A percentile compares a stretch with the other conserved stretches of the same genome.
These are phyloP conservation scores for Cyprinodon variegatus DNA, from an alignment of 2,113 vertebrate species.

Conservation along the genomic window DNA sequence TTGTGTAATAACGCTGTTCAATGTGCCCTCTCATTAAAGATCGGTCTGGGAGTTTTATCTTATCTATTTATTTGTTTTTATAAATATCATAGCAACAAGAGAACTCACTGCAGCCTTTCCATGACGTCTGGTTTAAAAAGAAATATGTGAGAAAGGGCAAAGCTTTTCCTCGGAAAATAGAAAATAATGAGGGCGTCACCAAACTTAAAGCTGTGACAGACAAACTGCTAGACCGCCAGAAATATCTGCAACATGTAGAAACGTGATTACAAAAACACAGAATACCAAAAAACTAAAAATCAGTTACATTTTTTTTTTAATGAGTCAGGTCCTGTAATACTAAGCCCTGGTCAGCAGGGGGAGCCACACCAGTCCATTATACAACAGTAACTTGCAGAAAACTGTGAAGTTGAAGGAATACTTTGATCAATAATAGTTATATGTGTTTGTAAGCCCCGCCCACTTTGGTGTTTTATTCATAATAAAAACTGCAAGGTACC, in stretches of 20 bases:
- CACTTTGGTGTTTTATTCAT: too few relatives aligned
- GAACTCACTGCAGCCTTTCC: constrained; percentile 44
- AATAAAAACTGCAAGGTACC: too few relatives aligned
- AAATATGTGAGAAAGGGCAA: constrained; percentile 2
- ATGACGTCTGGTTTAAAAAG: constrained; percentile 32
- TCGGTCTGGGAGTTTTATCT: background rate
- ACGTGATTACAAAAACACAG: constrained; percentile 2
- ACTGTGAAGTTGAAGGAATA: background rate
- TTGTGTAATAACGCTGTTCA: background rate
- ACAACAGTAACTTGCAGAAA: background rate
- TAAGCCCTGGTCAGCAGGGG: constrained; percentile 44
- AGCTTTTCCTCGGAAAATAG: background rate
- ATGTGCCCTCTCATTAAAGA: background rate
- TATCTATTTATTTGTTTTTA: background rate
- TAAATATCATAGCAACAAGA: constrained; percentile 51
- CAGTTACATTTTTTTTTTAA: background rate
- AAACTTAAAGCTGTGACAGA: background rate
- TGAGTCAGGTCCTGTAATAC: constrained; percentile 20
- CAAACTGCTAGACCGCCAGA: background rate
- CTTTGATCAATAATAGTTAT: too few relatives aligned
- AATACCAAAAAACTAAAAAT: background rate
- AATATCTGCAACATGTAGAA: background rate
- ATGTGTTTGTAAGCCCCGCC: too few relatives aligned
- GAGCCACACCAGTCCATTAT: constrained; percentile 20
- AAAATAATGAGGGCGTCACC: constrained; percentile 34